Base-by-base conservation (phyloP, 2,113 vertebrate genomes). In the Tetrao urogallus region DNA sequence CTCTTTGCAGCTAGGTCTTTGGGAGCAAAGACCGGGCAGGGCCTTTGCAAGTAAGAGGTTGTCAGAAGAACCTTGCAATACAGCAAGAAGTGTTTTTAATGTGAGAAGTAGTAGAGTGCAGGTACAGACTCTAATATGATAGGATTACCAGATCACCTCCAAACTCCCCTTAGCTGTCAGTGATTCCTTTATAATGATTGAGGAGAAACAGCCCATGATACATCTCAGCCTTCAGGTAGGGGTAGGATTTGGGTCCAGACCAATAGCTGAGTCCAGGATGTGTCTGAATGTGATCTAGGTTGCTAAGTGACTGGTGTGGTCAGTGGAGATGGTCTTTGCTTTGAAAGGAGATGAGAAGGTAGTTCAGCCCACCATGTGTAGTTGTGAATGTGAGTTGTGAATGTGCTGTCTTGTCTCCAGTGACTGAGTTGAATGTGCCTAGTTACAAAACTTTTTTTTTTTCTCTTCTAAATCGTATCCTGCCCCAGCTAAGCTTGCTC, bases 101-200 rank as follows among this genome's bases (percentile, higher is more conserved):
- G 61, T 19, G 10, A 75, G 27, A 82, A 82, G 56, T 22, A 13
- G 11, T 19, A 36, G 36, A 45, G 19, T 56, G 16, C 27, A 38
- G 34, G 60, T 43, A 24, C 2, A 2, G 10, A 36, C 40, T 36
- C n/a, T 47, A 11, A 54, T 40, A 3, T 13, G 24, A 36, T 1
- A 36, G 34, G 27, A 50, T 15, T 34, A 73, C 8, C 18, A 34
- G 42, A 63, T 27, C 54, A 67, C 36, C 50, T 58, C 17, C 45
- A 56, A 25, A 9, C 60, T 73, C 54, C 2, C 10, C 14, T n/a
- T 7, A 38, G 25, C 21, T 69, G 28, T 24, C 42, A 17, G 21
- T 2, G 0, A 8, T 70, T 13, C 24, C 28, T 80, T 48, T 65
- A 15, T 17, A 65, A 25, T 0, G 1, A 80, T 9, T 11, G 25